Base-by-base conservation (phyloP, 2,797 vertebrate species). In the Macropus fuliginosus region DNA sequence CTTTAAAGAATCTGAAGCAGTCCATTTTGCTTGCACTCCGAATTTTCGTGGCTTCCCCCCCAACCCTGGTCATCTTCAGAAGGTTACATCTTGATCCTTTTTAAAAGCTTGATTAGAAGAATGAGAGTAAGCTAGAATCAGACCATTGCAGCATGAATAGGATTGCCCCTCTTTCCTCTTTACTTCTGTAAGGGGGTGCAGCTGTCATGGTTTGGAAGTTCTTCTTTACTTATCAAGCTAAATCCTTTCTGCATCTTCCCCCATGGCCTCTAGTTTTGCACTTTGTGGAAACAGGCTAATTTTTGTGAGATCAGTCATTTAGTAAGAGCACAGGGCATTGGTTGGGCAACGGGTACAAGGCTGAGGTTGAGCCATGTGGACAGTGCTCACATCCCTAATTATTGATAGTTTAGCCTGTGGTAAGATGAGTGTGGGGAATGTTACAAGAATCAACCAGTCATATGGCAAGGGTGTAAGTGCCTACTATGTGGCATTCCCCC, bases 91-190 rank as follows among this genome's bases (percentile, higher is more conserved):
- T 40, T 18, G 3, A 18, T 40, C 66, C n/a, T 81, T 46, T 40
- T n/a, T 8, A 74, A 40, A 74, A 40, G n/a, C n/a, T 24, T 81
- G 91, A 56, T 94, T 94, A 66, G 96, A 94, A 40, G 12, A 90
- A 24, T 91, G 66, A 62, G 90, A 93, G 54, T 52, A 54, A 89
- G 4, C 54, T 93, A n/a, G 14, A 18, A 0, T 18, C 29, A 2
- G 31, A 16, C 5, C 16, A 18, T 21, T 40, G 62, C 1, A 31
- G 62, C n/a, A 29, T 12, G 59, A 12, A 13, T 12, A 62, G 29
- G 59, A 31, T 12, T 29, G 28, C n/a, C 34, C 66, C n/a, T 74
- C 66, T n/a, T n/a, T 2, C 66, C 3, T 40, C 16, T 24, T 40
- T 40, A 18, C 34, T 74, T 16, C 34, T 56, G 21, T 27, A 56